A percentile compares a stretch with the other conserved stretches of the same genome.
These are phyloP conservation scores for Sardinella longiceps DNA, from an alignment of 2,797 vertebrate genomes.

Conservation along the genomic window DNA sequence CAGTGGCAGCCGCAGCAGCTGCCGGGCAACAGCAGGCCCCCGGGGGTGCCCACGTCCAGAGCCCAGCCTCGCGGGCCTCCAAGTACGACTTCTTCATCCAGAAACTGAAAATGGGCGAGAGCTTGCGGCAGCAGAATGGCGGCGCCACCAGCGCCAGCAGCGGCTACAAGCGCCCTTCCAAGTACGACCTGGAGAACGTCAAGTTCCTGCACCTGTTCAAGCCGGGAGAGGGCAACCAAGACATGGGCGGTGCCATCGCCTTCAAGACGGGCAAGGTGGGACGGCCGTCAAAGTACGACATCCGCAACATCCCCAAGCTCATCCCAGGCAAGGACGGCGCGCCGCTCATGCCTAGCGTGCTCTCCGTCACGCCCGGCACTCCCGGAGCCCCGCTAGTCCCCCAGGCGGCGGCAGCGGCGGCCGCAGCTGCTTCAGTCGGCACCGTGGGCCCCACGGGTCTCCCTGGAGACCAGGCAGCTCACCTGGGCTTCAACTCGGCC, in stretches of 20 bases:
- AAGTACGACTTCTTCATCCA: conserved; percentile 99
- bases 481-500: conserved; percentile 87
- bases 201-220: conserved; percentile 98
- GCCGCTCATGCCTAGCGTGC: conserved; percentile 81
- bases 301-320: conserved; percentile 93
- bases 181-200: conserved; percentile 97
- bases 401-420: conserved; percentile 51
- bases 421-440: conserved; percentile 61
- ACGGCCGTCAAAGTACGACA: conserved; percentile 96
- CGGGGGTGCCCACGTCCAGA: conserved; percentile 87
- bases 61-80: conserved; percentile 87
- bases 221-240: conserved; percentile 93
- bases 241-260: conserved; percentile 98
- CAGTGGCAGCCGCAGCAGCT: neutral
- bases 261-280: conserved; percentile 98
- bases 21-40: conserved; percentile 46
- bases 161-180: conserved; percentile 91
- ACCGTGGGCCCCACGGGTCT: conserved; percentile 70
- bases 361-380: conserved; percentile 77
- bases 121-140: conserved; percentile 90
- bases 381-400: conserved; percentile 74
- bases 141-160: conserved; percentile 54
- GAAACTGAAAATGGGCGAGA: conserved; percentile 94
- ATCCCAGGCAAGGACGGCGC: conserved; percentile 83
- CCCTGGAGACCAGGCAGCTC: conserved; percentile 82